phyloP scores from a whole-genome alignment of 2,113 vertebrate genomes.

The Elaphurus davidianus region DNA sequence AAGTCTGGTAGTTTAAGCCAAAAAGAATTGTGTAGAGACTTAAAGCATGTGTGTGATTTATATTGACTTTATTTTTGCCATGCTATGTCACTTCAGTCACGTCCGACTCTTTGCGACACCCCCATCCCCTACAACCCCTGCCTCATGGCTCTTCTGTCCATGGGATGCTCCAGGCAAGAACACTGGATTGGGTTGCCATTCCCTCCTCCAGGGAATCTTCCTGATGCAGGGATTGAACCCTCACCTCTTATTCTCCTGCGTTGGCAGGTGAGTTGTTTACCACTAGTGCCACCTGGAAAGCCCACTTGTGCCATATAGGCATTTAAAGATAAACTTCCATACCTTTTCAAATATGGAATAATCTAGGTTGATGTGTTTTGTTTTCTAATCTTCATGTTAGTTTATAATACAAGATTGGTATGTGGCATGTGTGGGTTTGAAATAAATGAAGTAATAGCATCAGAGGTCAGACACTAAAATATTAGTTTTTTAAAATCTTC shows the following conservation, averaged over 20 bases:
- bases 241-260: background rate
- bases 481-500: background rate
- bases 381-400: background rate
- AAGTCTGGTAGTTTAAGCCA: background rate
- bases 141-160: background rate
- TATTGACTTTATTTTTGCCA: background rate
- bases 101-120: background rate
- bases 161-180: background rate
- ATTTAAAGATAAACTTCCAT: background rate
- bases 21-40: background rate
- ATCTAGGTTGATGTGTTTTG: background rate
- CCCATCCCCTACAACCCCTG: fast-evolving
- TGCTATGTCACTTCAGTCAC: background rate
- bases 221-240: background rate
- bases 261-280: background rate
- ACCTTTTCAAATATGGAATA: background rate
- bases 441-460: background rate
- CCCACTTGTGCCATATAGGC: background rate
- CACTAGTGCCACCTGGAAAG: background rate
- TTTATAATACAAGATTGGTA: background rate
- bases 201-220: background rate
- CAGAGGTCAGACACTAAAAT: background rate
- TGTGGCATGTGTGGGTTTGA: background rate
- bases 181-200: background rate
- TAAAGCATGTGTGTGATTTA: background rate